Evolutionary conservation across 1,140 invertebrate genomes (phyloP).

Genomic region (Drosophila truncata): DNA sequence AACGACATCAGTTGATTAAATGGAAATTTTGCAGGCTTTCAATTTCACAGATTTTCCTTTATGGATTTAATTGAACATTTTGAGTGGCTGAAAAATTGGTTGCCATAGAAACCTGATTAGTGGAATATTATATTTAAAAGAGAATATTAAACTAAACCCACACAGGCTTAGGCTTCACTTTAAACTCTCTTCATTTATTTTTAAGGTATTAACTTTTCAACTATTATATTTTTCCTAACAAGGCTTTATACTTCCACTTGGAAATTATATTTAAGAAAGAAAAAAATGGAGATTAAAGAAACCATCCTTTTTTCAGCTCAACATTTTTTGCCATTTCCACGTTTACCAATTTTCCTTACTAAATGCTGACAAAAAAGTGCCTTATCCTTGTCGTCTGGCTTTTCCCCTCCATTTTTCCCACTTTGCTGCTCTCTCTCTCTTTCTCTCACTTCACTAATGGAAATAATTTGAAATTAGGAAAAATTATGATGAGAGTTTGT

Average conservation of each 20-base stretch:
- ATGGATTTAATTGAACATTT: conserved; percentile 32
- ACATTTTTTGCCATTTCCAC: not conserved
- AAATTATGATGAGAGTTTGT: conserved; percentile 55
- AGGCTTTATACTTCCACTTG: not conserved
- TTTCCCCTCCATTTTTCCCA: not conserved
- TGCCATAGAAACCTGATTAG: not conserved
- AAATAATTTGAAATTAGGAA: conserved; percentile 56
- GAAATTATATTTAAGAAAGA: not conserved
- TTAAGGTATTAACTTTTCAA: not conserved
- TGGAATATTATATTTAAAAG: not conserved
- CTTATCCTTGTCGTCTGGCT: not conserved
- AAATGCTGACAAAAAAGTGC: conserved; percentile 20
- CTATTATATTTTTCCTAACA: not conserved
- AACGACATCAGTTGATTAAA: conserved; percentile 62
- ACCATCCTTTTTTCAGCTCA: not conserved
- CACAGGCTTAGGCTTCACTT: not conserved
- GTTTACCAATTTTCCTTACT: conserved; percentile 4
- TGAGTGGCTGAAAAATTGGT: not conserved
- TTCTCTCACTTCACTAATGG: conserved; percentile 31
- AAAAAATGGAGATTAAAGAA: not conserved
- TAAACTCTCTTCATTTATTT: not conserved
- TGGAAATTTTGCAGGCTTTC: conserved; percentile 50
- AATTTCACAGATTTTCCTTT: conserved; percentile 37
- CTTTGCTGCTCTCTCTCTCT: not conserved
- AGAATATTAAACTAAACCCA: not conserved